A percentile compares a stretch with the other conserved stretches of the same genome.
These are phyloP conservation scores for Megalops atlanticus DNA, from an alignment of 2,113 vertebrate genomes.

Conservation along the genomic window DNA sequence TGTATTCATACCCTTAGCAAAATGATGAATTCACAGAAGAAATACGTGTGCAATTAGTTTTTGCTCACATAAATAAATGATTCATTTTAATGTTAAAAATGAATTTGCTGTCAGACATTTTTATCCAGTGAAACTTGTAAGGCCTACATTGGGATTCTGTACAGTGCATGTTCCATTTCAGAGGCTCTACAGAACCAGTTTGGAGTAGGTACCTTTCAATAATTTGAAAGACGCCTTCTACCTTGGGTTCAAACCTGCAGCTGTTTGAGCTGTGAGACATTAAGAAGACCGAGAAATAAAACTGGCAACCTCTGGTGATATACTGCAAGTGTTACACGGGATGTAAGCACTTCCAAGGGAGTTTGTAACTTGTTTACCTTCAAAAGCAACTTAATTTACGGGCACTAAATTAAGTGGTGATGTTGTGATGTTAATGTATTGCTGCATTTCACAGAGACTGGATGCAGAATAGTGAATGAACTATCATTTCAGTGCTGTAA, in stretches of 20 bases:
- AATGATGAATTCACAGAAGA: too few relatives aligned
- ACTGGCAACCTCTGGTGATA: background rate
- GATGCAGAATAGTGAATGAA: background rate
- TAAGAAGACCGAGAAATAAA: background rate
- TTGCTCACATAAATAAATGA: too few relatives aligned
- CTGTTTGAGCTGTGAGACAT: background rate
- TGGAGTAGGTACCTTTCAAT: background rate
- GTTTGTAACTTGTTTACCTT: background rate
- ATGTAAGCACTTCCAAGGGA: background rate
- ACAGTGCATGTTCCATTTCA: too few relatives aligned
- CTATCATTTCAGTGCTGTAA: background rate
- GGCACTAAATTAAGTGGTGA: slow-evolving; percentile 1
- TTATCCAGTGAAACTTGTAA: too few relatives aligned
- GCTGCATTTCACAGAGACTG: background rate
- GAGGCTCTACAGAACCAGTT: background rate
- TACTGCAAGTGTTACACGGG: background rate
- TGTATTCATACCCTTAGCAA: background rate
- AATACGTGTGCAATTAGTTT: too few relatives aligned
- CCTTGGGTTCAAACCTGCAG: background rate
- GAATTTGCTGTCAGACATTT: too few relatives aligned
- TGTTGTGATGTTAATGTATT: background rate
- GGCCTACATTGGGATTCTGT: too few relatives aligned
- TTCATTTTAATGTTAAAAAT: too few relatives aligned
- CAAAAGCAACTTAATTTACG: background rate
- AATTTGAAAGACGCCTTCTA: background rate